Base-by-base conservation (phyloP, 2,113 vertebrate genomes). In the Triplophysa dalaica region DNA sequence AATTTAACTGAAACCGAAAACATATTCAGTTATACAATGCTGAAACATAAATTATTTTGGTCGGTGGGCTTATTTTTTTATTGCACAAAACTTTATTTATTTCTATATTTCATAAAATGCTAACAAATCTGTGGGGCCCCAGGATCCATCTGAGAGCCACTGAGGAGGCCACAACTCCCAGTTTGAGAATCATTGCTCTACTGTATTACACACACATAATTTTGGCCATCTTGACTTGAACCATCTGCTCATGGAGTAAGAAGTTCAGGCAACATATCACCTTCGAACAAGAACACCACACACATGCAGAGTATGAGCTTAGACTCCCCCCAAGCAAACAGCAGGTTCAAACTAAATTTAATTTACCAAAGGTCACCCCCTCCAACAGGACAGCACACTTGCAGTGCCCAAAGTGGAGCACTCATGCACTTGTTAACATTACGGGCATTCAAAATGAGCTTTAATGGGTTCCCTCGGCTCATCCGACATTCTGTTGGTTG, bases 271-370 rank as follows among this genome's bases (percentile, higher is more conserved):
- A 58, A 52, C 14, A 17, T 13, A 16, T 52, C 50, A 21, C n/a
- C 54, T 58, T 11, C 17, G 17, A 1, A 14, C 70, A 38, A 70
- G 50, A 70, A 19, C 8, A 48, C 38, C 26, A 19, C 48, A 62
- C 61, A 62, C 41, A 70, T 33, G 5, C 67, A 70, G 41, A 74
- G 56, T 19, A 63, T 22, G 61, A 62, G 33, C 17, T 63, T 54
- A 64, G 65, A 19, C 77, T 52, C 8, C 26, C 26, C 17, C 60
- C 66, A 9, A 10, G 26, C 26, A 52, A 19, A 63, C 66, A 79
- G 67, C 68, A 64, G 66, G 67, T 64, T 72, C 77, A 62, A 43
- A 79, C 43, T 72, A 54, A 26, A 63, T 70, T 72, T 21, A 62
- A 24, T 75, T 75, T 75, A 11, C 56, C 72, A 48, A 62, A 62